Evolutionary conservation across 2,113 vertebrate species (phyloP), one percentile per base, ranked within the genome.

Genomic region (Stomatorhinus ivindoensis): DNA sequence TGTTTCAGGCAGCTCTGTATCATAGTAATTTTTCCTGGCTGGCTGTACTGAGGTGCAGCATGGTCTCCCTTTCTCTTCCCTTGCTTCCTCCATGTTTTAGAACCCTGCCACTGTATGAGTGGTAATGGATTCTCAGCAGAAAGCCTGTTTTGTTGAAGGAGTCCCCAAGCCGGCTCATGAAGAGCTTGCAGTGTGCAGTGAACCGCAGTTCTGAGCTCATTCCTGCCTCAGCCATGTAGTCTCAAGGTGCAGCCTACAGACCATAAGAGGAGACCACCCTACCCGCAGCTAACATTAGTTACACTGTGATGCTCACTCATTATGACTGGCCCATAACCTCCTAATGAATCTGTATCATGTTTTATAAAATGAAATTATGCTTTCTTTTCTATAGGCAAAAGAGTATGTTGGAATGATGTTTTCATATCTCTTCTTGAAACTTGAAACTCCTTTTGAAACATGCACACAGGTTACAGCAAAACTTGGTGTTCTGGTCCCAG

Each of bases 171-270:
- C 13, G 21, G 35, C 24, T 53, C 47, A 39, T 44, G 24, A 47
- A 87, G 44, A 87, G 65, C 84, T 73, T 80, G 80, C 46, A 53
- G 65, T 87, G 84, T 76, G 85, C 55, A 50, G 89, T 87, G 89
- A 89, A 89, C 83, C 84, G 0, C 50, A 27, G 69, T 51, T 44
- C 50, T 9, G 35, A 7, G 39, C 51, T 31, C 24, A 13, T 27
- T 84, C 39, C 65, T 80, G n/a, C 61, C 50, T 69, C 61, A 46
- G 8, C 61, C 27, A 17, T 10, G 39, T 84, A 46, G 21, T 47
- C n/a, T 87, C n/a, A 55, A 19, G 47, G 7, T 82, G 42, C 39
- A 46, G 39, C 76, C 39, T 42, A 35, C 39, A 24, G 44, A 44
- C 24, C 24, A 84, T 84, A 21, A 48, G 19, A 46, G 44, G 24